phyloP scores from a whole-genome alignment of 2,888 invertebrate genomes.

The Cantharis flavilabris region DNA sequence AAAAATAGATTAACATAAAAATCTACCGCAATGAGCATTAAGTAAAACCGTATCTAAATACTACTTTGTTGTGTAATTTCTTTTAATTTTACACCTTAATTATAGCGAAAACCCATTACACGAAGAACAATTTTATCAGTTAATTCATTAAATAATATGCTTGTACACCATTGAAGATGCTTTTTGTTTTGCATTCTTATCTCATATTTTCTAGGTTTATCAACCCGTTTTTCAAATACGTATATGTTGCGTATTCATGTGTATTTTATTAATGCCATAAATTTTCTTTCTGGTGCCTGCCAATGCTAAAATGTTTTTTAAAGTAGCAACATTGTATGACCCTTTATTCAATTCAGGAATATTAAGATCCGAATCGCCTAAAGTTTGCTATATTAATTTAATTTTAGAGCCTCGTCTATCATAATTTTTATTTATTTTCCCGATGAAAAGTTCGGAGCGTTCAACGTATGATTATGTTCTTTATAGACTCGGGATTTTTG shows the following conservation, averaged over 20 bases:
- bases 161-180: not conserved
- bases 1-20: not conserved
- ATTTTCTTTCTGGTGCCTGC: not conserved
- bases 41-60: not conserved
- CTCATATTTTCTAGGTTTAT: not conserved
- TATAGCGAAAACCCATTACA: not conserved
- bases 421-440: too few species aligned
- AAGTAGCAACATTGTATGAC: not conserved
- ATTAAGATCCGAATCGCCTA: not conserved
- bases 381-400: too few species aligned
- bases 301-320: not conserved
- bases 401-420: too few species aligned
- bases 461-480: too few species aligned
- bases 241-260: not conserved
- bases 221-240: not conserved
- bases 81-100: not conserved
- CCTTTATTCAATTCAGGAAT: not conserved
- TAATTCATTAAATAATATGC: not conserved
- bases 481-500: too few species aligned
- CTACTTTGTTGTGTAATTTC: not conserved
- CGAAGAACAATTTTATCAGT: not conserved
- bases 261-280: not conserved
- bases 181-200: not conserved
- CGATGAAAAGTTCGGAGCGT: too few species aligned
- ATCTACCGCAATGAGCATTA: not conserved